Base-by-base conservation (phyloP, 2,113 vertebrate genomes). In the Bos indicus region DNA sequence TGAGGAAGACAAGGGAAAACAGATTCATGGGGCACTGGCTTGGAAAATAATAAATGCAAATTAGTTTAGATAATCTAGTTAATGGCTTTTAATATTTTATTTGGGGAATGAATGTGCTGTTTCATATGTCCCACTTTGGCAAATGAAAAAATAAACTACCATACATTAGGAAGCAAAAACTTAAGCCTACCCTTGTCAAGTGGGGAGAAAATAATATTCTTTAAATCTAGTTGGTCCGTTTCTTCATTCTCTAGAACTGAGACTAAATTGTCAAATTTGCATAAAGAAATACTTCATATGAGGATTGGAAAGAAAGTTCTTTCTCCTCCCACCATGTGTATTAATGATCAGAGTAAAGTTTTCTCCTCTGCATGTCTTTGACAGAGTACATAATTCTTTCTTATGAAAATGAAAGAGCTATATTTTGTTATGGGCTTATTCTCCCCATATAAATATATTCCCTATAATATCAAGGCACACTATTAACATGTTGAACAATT, bases 1-100 rank as follows among this genome's bases (percentile, higher is more conserved):
- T 23, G 30, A 80, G 6, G 48, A 78, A 78, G 51, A 89, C 60
- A 97, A 90, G 19, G 54, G 54, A 62, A 94, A 96, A 81, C n/a
- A 96, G 33, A 91, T 89, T 57, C 36, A 91, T 52, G 14, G 36
- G 11, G 1, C 25, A 28, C 54, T 89, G 48, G 23, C 67, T 78
- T 96, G 92, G 85, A 95, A 96, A 89, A 78, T 82, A 96, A 80
- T 30, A 88, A 6, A 83, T 84, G 54, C 12, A 92, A 97, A 89
- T 82, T 40, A 6, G 36, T 62, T 95, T 30, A 91, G 90, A 86
- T 91, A 40, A 48, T 26, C 28, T 95, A 81, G n/a, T 43, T 95
- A 96, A 90, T 64, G 7, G 12, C 7, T 95, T 92, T 91, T 62
- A 93, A 90, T 92, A 95, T 95, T 97, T 98, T 90, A 90, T 82